Conservation (phyloP, 1,140 invertebrate genomes). For the Hormaphis cornu region DNA sequence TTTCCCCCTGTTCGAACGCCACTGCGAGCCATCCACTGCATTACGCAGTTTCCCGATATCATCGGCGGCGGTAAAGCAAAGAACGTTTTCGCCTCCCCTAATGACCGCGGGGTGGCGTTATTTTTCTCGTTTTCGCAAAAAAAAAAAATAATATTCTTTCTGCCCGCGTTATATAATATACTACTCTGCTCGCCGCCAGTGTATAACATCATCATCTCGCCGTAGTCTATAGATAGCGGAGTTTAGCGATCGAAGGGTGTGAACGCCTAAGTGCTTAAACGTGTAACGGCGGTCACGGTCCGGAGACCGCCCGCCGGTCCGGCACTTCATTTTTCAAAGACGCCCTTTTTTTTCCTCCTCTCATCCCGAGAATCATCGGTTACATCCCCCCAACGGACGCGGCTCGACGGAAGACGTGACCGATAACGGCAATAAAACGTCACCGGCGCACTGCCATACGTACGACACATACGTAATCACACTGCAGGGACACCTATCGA, state of each 20-base stretch:
- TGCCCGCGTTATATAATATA: background rate
- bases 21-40: no score
- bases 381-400: background rate
- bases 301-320: conserved; percentile 18
- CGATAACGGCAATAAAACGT: conserved; percentile 1
- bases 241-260: background rate
- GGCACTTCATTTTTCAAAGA: conserved; percentile 31
- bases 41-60: no score
- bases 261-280: conserved; percentile 30
- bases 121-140: no score
- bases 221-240: background rate
- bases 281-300: conserved; percentile 27
- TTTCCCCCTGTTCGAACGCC: no score
- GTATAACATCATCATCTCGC: background rate
- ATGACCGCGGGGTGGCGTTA: no score
- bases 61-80: no score
- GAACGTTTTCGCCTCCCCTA: no score
- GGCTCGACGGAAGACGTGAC: conserved; percentile 7
- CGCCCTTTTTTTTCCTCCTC: conserved; percentile 9
- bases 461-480: no score
- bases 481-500: no score
- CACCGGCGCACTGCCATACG: background rate
- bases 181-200: background rate
- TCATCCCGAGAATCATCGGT: conserved; percentile 19
- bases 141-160: no score